Base-by-base conservation (phyloP, 2,797 vertebrate genomes). In the Heterohyrax brucei region DNA sequence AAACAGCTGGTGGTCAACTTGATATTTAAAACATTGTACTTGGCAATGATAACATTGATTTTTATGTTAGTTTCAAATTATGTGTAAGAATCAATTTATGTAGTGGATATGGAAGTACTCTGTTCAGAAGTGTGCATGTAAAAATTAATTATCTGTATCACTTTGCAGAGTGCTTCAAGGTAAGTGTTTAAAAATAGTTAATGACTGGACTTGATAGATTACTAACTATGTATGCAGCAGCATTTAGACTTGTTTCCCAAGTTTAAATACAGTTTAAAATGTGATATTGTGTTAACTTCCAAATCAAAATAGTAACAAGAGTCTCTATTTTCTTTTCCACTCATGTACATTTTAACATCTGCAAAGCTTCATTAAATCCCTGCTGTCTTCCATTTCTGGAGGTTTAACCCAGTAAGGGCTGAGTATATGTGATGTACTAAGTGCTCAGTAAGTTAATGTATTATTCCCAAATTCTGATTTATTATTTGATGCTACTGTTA, bases 321-420 rank as follows among this genome's bases (percentile, higher is more conserved):
- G 28, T 73, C 26, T 24, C 56, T 92, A 95, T 18, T 53, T 24
- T 70, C 10, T 80, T 68, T 73, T 77, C 33, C 48, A 80, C 59
- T 93, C 89, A 61, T 53, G 91, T 86, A 30, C 30, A 46, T 80
- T 89, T 91, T 91, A 87, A 26, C 39, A 70, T 85, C 90, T 80
- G 13, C 26, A 91, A 78, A 93, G 10, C 30, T 59, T 80, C 77
- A 87, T 82, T 82, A 92, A 95, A 84, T 87, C 19, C 10, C 46
- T 59, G 22, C 26, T 88, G 7, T 28, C 26, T 90, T 88, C 59
- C n/a, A 79, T 82, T 88, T 50, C 22, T n/a, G 70, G 19, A 46
- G 21, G 28, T 24, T 61, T 26, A 84, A 48, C n/a, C 30, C 56
- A 56, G 4, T 30, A 9, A 68, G 1, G 3, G 7, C 26, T 61